Conservation (phyloP, 1,140 invertebrate genomes). For the Eubasilissa regina region DNA sequence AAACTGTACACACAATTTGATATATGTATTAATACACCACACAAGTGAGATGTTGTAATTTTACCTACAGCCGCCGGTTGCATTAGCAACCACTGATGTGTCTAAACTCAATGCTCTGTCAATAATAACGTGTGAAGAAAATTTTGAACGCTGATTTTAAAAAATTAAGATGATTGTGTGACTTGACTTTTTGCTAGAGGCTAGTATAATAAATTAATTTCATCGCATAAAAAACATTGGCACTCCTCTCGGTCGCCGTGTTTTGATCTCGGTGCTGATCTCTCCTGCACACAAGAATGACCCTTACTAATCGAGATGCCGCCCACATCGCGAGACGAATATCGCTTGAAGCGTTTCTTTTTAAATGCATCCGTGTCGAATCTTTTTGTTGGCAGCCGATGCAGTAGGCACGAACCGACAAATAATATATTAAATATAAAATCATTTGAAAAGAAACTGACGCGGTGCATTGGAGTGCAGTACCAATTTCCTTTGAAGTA, state of each 20-base stretch:
- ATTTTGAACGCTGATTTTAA: background rate
- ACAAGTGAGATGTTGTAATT: background rate
- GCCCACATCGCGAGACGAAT: background rate
- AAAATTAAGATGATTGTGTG: background rate
- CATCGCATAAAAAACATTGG: slow-evolving; percentile 35
- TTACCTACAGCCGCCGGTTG: background rate
- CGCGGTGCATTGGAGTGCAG: too few relatives aligned
- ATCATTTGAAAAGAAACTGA: too few relatives aligned
- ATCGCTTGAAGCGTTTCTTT: slow-evolving; percentile 14
- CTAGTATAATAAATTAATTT: slow-evolving; percentile 33
- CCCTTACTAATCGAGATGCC: slow-evolving; percentile 20
- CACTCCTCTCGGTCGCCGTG: slow-evolving; percentile 15
- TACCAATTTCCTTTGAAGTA: too few relatives aligned
- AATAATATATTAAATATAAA: too few relatives aligned
- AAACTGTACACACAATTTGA: too few relatives aligned
- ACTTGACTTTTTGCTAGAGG: background rate
- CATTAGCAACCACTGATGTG: background rate
- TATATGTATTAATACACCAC: too few relatives aligned
- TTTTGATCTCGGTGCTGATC: slow-evolving; percentile 12
- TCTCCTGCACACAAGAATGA: background rate
- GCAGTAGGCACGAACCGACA: background rate
- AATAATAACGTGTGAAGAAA: background rate
- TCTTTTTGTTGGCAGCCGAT: slow-evolving; percentile 16
- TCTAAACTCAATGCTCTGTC: background rate
- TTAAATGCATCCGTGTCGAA: slow-evolving; percentile 18